Base-by-base conservation (phyloP, 2,113 vertebrate genomes). In the Podocnemis expansa region DNA sequence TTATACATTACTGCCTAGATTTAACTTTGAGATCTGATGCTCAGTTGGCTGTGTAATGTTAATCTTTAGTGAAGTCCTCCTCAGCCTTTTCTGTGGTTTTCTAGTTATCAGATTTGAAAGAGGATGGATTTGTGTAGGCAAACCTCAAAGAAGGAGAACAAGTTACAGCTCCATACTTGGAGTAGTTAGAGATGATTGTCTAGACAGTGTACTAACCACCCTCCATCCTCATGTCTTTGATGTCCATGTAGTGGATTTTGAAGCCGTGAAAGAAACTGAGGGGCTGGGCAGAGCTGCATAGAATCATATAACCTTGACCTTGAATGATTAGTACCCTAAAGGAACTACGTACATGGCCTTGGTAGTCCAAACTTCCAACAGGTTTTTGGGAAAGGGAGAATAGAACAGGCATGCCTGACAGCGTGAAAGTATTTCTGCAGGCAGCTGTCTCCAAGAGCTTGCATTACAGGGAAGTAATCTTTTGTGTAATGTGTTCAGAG, bases 271-370 rank as follows among this genome's bases (percentile, higher is more conserved):
- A 38, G 19, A 19, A 70, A 38, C 63, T 70, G n/a, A 38, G 19
- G 19, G 19, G 63, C 19, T 70, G 63, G n/a, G 19, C 31, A 38
- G 19, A n/a, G 63, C 63, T 70, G 19, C n/a, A 70, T 70, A 70
- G 21, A 12, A 4, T 76, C 43, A 27, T 76, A 27, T 45, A 76
- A 45, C 4, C 11, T 22, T 27, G 80, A 73, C 12, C 27, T 70
- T 75, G 82, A 55, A 75, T 22, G 41, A 16, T 76, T 2, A 1
- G 12, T 34, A 4, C 3, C 31, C 81, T 85, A 52, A 16, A 10
- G 51, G 38, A 63, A 19, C 24, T 45, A 45, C 2, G 0, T 11
- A 31, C 1, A 0, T 3, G 6, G 25, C 25, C 24, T 6, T 45
- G 25, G 2, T 29, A 19, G 19, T 11, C 63, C 63, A 13, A 5